Evolutionary conservation across 2,797 vertebrate genomes (phyloP).

Genomic region (Fratercula arctica): DNA sequence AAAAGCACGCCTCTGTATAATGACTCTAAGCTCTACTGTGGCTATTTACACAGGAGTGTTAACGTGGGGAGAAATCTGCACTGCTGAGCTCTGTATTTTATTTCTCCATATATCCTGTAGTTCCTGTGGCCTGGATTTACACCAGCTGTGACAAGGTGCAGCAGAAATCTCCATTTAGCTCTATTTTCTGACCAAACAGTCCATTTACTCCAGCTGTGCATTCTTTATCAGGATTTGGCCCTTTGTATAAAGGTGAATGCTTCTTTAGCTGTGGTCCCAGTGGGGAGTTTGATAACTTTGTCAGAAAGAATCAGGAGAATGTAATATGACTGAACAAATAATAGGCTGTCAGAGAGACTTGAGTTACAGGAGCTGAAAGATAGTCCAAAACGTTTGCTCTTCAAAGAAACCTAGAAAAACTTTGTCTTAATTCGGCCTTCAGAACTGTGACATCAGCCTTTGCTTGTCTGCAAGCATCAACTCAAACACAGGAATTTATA

Average conservation of each 20-base stretch:
- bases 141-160: not conserved
- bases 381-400: not conserved
- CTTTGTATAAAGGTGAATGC: slow-evolving; percentile 11
- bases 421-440: slow-evolving; percentile 52
- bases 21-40: not conserved
- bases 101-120: not conserved
- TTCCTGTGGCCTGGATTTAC: not conserved
- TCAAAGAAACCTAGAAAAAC: slow-evolving; percentile 48
- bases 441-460: slow-evolving; percentile 40
- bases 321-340: slow-evolving; percentile 50
- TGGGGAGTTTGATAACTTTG: slow-evolving; percentile 37
- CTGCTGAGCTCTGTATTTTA: not conserved
- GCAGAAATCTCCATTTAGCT: not conserved
- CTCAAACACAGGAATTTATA: not conserved
- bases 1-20: not conserved
- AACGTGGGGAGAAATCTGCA: not conserved
- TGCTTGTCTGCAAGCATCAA: slow-evolving; percentile 46
- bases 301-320: slow-evolving; percentile 41
- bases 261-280: slow-evolving; percentile 23
- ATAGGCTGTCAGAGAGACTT: slow-evolving; percentile 50
- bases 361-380: slow-evolving; percentile 46
- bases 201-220: not conserved
- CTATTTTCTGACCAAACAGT: not conserved
- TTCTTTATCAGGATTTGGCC: slow-evolving; percentile 24
- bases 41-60: not conserved